A percentile compares a stretch with the other conserved stretches of the same genome.
These are phyloP conservation scores for Sinohyriopsis cumingii DNA, from an alignment of 2,888 invertebrate species.

Conservation along the genomic window DNA sequence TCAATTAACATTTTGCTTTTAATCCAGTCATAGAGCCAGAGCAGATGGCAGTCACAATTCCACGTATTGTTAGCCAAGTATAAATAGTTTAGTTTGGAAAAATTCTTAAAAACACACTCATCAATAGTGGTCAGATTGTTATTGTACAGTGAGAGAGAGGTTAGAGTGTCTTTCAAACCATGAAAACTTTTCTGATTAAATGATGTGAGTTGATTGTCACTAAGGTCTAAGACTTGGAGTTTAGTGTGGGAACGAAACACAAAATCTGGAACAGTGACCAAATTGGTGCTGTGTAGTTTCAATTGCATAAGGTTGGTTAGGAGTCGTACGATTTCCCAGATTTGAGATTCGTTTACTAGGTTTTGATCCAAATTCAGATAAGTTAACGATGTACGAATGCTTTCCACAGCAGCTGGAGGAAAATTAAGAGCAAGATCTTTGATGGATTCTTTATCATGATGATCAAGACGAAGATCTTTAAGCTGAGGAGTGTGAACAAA, in stretches of 20 bases:
- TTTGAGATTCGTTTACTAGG: neutral
- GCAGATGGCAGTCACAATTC: conserved; percentile 85
- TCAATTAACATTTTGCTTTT: neutral
- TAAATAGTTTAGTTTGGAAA: conserved; percentile 33
- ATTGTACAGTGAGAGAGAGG: conserved; percentile 31
- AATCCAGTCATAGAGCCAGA: conserved; percentile 80
- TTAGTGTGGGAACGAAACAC: conserved; percentile 47
- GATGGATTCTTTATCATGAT: conserved; percentile 14
- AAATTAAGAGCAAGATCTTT: neutral
- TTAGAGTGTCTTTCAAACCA: conserved; percentile 50
- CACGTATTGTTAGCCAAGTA: conserved; percentile 85
- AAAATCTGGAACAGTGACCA: conserved; percentile 46
- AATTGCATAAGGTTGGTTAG: conserved; percentile 46
- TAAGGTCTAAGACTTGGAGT: conserved; percentile 45
- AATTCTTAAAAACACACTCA: conserved; percentile 52
- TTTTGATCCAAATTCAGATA: neutral
- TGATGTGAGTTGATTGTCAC: conserved; percentile 37
- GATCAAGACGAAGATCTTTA: conserved; percentile 53
- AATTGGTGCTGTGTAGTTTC: conserved; percentile 66
- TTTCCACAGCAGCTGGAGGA: too few species aligned
- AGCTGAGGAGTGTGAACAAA: conserved; percentile 40
- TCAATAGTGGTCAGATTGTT: conserved; percentile 48
- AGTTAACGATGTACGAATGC: neutral
- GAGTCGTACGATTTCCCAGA: neutral
- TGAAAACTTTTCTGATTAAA: conserved; percentile 49